Conservation (phyloP, 2,888 invertebrate genomes). For the Ernsta delagoae region DNA sequence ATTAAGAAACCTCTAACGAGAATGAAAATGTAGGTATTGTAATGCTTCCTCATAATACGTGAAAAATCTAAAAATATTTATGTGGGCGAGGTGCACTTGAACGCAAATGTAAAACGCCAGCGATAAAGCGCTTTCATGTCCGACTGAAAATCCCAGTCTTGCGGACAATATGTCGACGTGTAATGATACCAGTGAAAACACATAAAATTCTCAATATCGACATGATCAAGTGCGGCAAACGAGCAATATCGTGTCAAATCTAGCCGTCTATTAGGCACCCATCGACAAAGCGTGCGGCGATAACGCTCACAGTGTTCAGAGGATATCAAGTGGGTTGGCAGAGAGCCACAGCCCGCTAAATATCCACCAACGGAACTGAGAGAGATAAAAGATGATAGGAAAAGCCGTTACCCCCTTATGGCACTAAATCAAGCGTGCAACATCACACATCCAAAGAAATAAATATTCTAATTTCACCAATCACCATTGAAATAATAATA, state of each 20-base stretch:
- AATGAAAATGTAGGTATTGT: too few species aligned
- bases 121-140: not conserved
- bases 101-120: not conserved
- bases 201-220: constrained; percentile 5
- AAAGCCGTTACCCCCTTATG: too few species aligned
- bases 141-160: not conserved
- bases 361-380: too few species aligned
- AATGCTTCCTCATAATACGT: too few species aligned
- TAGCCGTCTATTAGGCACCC: constrained; percentile 24
- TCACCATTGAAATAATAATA: too few species aligned
- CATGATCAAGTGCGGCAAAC: constrained; percentile 1
- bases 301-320: constrained; percentile 27
- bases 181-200: not conserved
- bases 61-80: too few species aligned
- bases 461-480: too few species aligned
- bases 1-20: too few species aligned
- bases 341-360: constrained; percentile 41
- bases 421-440: too few species aligned
- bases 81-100: too few species aligned
- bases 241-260: constrained; percentile 25
- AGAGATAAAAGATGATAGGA: too few species aligned
- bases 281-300: constrained; percentile 26
- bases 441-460: too few species aligned
- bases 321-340: constrained; percentile 46
- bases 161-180: not conserved